phyloP scores from a whole-genome alignment of 92 coral and sea anemone genomes.

The Heteractis magnifica region DNA sequence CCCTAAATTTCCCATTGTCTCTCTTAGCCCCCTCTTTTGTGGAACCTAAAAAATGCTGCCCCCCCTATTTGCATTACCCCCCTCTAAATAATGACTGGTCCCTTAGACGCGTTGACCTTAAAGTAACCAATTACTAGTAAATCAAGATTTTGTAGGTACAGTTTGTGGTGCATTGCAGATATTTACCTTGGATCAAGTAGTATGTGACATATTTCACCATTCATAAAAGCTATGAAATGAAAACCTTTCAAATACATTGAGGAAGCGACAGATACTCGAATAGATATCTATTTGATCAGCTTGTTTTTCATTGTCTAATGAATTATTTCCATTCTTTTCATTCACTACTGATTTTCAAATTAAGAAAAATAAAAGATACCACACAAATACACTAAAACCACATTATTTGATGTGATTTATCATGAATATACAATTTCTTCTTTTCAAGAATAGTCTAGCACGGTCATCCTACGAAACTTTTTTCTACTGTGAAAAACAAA shows the following conservation, averaged over 20 bases:
- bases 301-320: neutral
- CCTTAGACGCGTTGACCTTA: too few relatives aligned
- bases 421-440: too few relatives aligned
- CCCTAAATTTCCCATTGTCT: too few relatives aligned
- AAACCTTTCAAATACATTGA: neutral
- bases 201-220: neutral
- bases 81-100: too few relatives aligned
- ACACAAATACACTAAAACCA: too few relatives aligned
- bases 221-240: neutral
- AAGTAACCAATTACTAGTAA: neutral
- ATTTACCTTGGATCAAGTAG: neutral
- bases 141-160: neutral
- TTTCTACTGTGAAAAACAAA: too few relatives aligned
- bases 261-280: neutral
- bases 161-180: neutral
- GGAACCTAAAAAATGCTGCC: too few relatives aligned
- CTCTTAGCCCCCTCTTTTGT: too few relatives aligned
- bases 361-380: neutral
- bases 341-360: neutral
- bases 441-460: too few relatives aligned
- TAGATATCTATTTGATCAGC: neutral
- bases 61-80: too few relatives aligned
- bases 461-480: too few relatives aligned
- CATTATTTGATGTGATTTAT: too few relatives aligned
- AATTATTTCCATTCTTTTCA: neutral